Evolutionary conservation across 2,888 invertebrate species (phyloP), one percentile per base, ranked within the genome.

Genomic region (Yponomeuta plumbellus): DNA sequence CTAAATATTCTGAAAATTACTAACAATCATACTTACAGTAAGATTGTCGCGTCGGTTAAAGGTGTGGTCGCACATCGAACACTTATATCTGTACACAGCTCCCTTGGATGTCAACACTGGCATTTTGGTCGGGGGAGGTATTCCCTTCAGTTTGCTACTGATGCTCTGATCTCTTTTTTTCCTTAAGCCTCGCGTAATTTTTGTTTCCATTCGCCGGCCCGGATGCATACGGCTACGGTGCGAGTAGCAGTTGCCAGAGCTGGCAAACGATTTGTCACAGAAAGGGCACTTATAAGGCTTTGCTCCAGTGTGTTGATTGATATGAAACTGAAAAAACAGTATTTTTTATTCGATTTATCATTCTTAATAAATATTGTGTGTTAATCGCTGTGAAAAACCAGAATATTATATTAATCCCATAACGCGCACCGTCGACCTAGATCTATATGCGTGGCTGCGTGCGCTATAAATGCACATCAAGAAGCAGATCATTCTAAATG

Each of bases 261-360:
- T 94, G 61, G 95, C 94, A 78, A 95, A 94, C 66, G 93, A 90
- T 81, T 94, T 94, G 0, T 94, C 94, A 81, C 95, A 95, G 75
- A 94, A 94, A 40, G 94, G 94, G 79, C 95, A 95, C 81, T 94
- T 93, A 80, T 94, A 95, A 26, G 95, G 95, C 74, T 94, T 92
- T 5, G 92, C 94, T 63, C 95, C 95, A n/a, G 95, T 95, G 75
- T 95, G 95, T 75, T 94, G 94, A 79, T 95, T 95, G 75, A 94
- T 93, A 77, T 95, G 95, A 79, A 94, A 95, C 93, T 94, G 84
- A 68, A 92, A 91, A 65, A 66, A 52, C 3, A 52, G 10, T 13
- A 17, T 52, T 1, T 34, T 34, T 34, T 34, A 34, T 34, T 34
- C 34, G 26, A 34, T 10, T 34, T 34, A 8, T 34, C 34, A 34